Conservation (phyloP, 1,140 invertebrate species). For the Doryteuthis pealeii region DNA sequence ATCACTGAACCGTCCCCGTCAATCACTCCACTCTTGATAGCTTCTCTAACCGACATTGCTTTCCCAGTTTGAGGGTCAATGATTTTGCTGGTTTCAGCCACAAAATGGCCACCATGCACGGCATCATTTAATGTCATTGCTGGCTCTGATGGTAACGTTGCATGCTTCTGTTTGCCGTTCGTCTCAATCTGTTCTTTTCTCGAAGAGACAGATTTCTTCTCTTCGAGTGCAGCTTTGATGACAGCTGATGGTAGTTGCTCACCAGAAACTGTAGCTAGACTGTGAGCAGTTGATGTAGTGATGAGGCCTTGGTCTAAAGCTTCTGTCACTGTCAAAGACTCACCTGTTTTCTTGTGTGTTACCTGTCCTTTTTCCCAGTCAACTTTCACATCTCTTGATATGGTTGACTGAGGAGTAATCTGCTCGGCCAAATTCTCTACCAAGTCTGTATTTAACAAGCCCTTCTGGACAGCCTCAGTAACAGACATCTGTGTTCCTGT, state of each 20-base stretch:
- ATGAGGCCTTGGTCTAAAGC: conserved; percentile 79
- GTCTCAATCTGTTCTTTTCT: not conserved
- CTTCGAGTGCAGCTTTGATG: not conserved
- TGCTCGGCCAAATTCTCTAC: conserved; percentile 67
- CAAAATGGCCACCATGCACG: conserved; percentile 30
- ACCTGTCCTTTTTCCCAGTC: conserved; percentile 50
- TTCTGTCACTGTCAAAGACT: conserved; percentile 73
- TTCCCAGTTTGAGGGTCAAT: conserved; percentile 70
- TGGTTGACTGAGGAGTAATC: conserved; percentile 65
- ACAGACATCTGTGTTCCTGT: conserved; percentile 78
- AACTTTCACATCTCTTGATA: conserved; percentile 47
- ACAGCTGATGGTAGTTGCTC: conserved; percentile 14
- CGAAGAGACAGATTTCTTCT: not conserved
- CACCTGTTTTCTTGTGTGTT: conserved; percentile 76
- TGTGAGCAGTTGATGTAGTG: conserved; percentile 51
- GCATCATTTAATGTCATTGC: conserved; percentile 30
- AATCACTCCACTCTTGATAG: conserved; percentile 44
- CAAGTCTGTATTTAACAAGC: conserved; percentile 81
- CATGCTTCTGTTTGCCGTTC: not conserved
- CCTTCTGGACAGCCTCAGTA: conserved; percentile 79
- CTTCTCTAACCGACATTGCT: conserved; percentile 43
- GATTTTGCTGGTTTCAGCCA: conserved; percentile 57
- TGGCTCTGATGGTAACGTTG: not conserved
- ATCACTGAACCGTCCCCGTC: conserved; percentile 43
- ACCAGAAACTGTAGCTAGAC: conserved; percentile 39